Evolutionary conservation across 1,140 invertebrate species (phyloP), one percentile per base, ranked within the genome.

Genomic region (Nasonia vitripennis): DNA sequence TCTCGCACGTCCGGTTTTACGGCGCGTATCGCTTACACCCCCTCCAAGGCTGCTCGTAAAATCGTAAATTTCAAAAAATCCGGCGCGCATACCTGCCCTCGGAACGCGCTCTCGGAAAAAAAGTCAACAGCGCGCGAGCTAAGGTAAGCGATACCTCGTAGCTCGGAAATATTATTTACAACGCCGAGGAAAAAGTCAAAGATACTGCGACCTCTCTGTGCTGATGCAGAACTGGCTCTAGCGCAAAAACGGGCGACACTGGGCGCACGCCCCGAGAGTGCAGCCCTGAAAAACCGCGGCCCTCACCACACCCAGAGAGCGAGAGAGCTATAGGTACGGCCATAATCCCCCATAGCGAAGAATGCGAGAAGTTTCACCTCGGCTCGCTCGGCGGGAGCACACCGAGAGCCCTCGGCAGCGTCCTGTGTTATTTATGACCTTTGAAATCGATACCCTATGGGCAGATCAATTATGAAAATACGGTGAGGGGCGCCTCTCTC

Each of bases 401-500:
- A 87, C 87, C 83, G 89, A 84, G 87, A 4, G 79, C 78, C 85
- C 88, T 87, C 87, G 88, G 87, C 89, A 87, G 31, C 34, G 34
- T 6, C 87, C 27, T 27, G 27, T 2, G 87, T 93, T 91, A 91
- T 92, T 93, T 92, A 92, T 88, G 90, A 89, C 88, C 87, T 81
- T 80, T 91, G 91, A 92, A 92, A 92, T 91, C 90, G 91, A 93
- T 92, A 92, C 88, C 80, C 83, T 37, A 41, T 84, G 86, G 55
- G 14, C 51, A 88, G 20, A 89, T 91, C 90, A 90, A 91, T 91
- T 90, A 91, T 88, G 89, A 89, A 88, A 89, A 91, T 89, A 90
- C 85, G 78, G 84, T 74, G 75, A 78, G 78, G 48, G 68, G 68
- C 9, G 68, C 23, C 17, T 70, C 20, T 23, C 34, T 37, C 34